Evolutionary conservation across 2,888 invertebrate genomes (phyloP).

Genomic region (Amiota mariae): DNA sequence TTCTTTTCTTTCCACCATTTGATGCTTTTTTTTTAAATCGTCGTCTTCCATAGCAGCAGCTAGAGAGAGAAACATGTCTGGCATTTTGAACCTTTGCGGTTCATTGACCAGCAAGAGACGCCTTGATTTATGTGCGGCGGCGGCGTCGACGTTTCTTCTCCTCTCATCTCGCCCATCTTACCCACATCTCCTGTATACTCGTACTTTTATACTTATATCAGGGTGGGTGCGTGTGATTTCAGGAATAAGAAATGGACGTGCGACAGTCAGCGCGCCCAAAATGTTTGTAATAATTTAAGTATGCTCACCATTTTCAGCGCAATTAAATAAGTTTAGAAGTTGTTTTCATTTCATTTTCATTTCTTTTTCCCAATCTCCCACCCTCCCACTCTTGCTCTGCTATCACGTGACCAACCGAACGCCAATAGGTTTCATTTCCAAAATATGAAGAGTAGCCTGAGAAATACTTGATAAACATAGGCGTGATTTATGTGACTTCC

Average conservation of each 20-base stretch:
- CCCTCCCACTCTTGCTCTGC: background rate
- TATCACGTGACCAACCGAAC: background rate
- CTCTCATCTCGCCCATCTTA: too few species aligned
- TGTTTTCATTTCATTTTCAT: conserved; percentile 20
- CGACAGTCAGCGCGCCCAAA: conserved; percentile 24
- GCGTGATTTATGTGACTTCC: background rate
- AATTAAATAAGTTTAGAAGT: conserved; percentile 49
- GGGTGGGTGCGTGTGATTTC: background rate
- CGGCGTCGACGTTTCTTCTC: background rate
- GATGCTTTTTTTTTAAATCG: background rate
- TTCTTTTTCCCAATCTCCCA: background rate
- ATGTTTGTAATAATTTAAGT: conserved; percentile 48
- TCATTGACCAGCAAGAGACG: conserved; percentile 56
- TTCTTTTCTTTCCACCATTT: conserved; percentile 32
- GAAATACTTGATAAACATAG: conserved; percentile 4
- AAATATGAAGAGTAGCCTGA: background rate
- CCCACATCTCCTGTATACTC: too few species aligned
- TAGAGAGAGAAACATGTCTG: conserved; percentile 33
- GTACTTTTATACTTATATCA: background rate
- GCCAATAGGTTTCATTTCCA: background rate
- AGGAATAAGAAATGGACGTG: conserved; percentile 29
- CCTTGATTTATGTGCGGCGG: conserved; percentile 55
- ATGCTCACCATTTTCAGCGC: conserved; percentile 49
- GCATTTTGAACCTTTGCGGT: conserved; percentile 45
- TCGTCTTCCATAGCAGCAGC: background rate